These are phyloP conservation scores for Ruditapes philippinarum DNA, from an alignment of 1,140 invertebrate genomes.

Conservation along the genomic window DNA sequence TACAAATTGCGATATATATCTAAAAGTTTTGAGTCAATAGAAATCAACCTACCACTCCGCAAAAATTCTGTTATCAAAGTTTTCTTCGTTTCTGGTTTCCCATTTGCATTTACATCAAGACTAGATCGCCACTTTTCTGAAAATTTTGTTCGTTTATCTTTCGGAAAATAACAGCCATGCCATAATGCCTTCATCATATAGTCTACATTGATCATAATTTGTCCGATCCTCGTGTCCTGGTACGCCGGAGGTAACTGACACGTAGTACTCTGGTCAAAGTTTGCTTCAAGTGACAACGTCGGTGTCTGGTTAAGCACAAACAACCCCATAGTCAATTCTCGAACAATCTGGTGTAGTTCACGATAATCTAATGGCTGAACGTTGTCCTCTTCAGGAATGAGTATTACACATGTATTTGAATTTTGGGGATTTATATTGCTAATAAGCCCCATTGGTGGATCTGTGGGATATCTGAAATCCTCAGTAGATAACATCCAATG, in stretches of 20 bases:
- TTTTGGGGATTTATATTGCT: constrained; percentile 76
- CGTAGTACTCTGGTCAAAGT: constrained; percentile 84
- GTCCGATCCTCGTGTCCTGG: constrained; percentile 84
- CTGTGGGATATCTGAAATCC: constrained; percentile 82
- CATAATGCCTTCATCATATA: constrained; percentile 87
- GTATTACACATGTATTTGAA: constrained; percentile 72
- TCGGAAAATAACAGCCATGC: constrained; percentile 86
- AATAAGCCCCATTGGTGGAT: constrained; percentile 84
- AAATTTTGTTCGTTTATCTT: constrained; percentile 86
- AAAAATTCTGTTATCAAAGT: constrained; percentile 84
- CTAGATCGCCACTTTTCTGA: constrained; percentile 85
- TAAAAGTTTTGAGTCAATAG: too few species aligned
- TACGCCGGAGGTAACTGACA: constrained; percentile 86
- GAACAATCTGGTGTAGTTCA: constrained; percentile 85
- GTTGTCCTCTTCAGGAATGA: constrained; percentile 72
- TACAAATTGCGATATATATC: too few species aligned
- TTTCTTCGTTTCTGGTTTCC: constrained; percentile 85
- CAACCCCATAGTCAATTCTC: constrained; percentile 86
- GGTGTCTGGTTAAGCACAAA: constrained; percentile 86
- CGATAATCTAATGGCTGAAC: constrained; percentile 74
- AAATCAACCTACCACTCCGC: constrained; percentile 83
- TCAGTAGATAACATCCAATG: constrained; percentile 85
- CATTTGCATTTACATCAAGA: constrained; percentile 83
- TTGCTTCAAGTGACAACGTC: constrained; percentile 83
- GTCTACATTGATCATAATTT: constrained; percentile 84